A percentile compares a stretch with the other conserved stretches of the same genome.
Conservation (phyloP, 1,140 invertebrate genomes). For the Uloborus diversus region DNA sequence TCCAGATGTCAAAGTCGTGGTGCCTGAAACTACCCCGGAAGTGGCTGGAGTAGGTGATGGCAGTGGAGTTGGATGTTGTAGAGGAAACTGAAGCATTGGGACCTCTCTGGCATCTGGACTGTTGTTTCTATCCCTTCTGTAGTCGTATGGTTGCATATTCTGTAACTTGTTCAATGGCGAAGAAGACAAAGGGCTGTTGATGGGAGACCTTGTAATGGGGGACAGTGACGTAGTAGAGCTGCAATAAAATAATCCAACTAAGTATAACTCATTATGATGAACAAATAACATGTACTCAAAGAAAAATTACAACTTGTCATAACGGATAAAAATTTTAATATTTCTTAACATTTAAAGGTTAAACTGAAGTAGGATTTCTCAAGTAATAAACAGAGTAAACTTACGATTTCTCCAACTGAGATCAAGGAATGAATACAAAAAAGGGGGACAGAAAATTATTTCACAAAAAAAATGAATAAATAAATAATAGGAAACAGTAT, state of each 20-base stretch:
- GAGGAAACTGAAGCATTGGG: conserved; percentile 24
- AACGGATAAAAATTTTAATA: background rate
- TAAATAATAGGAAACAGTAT: no score
- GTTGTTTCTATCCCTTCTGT: conserved; percentile 69
- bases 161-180: conserved; percentile 88
- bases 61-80: conserved; percentile 61
- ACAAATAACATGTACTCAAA: background rate
- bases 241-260: conserved; percentile 2
- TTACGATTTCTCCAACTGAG: no score
- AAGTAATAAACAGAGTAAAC: no score
- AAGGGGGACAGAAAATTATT: no score
- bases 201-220: conserved; percentile 53
- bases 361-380: no score
- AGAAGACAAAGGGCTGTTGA: conserved; percentile 68
- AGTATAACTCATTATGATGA: background rate
- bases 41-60: conserved; percentile 60
- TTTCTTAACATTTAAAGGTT: background rate
- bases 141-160: conserved; percentile 95
- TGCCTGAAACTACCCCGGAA: conserved; percentile 61
- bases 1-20: conserved; percentile 58
- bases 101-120: conserved; percentile 31
- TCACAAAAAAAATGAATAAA: no score
- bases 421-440: no score
- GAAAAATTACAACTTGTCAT: background rate
- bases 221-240: conserved; percentile 59